Percentiles rank a stretch among this genome's conserved stretches.
These are phyloP conservation scores for Yponomeuta sedellus DNA, from an alignment of 2,888 invertebrate genomes.

Conservation along the genomic window DNA sequence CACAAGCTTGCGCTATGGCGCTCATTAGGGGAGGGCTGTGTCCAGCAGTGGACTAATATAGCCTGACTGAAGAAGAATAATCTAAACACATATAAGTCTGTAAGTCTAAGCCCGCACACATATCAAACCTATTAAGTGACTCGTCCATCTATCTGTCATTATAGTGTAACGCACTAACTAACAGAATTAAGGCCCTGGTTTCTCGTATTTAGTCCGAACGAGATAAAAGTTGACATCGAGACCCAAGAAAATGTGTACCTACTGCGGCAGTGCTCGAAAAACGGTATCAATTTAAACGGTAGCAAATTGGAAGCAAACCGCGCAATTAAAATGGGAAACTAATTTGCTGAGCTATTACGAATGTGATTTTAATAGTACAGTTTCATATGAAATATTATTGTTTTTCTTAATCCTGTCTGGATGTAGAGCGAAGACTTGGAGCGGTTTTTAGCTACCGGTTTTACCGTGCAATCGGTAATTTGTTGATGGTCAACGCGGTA, in stretches of 20 bases:
- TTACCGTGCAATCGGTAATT: conserved; percentile 6
- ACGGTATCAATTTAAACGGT: not conserved
- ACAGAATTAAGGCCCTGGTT: too few relatives aligned
- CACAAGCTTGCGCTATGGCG: too few relatives aligned
- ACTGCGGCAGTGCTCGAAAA: not conserved
- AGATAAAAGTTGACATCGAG: not conserved
- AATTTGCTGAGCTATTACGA: conserved; percentile 2
- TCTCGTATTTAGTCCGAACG: not conserved
- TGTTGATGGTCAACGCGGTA: not conserved
- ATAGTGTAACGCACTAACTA: too few relatives aligned
- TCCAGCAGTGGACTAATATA: too few relatives aligned
- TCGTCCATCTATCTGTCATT: too few relatives aligned
- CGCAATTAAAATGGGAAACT: not conserved
- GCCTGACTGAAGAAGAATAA: too few relatives aligned
- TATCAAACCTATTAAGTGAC: too few relatives aligned
- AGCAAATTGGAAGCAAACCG: not conserved
- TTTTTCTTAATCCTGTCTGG: not conserved
- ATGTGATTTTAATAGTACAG: not conserved
- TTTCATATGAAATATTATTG: not conserved
- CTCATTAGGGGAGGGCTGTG: too few relatives aligned
- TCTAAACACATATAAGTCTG: too few relatives aligned
- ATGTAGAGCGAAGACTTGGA: not conserved
- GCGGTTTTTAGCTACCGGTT: conserved; percentile 10
- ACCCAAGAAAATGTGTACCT: too few relatives aligned
- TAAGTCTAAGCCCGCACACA: too few relatives aligned